phyloP scores from a whole-genome alignment of 2,888 invertebrate species.

The Agrotis exclamationis region DNA sequence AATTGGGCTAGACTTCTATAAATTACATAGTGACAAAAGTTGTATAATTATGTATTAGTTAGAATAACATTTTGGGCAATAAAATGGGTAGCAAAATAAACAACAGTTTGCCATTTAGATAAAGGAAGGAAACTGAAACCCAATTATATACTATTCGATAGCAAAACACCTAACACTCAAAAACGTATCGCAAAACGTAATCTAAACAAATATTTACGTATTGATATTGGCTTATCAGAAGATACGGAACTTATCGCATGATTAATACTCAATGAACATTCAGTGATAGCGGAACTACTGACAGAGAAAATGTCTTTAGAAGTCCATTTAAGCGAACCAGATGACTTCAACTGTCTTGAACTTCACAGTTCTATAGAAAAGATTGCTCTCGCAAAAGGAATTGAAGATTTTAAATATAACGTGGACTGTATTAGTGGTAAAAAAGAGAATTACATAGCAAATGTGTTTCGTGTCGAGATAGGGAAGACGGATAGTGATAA shows the following conservation, averaged over 20 bases:
- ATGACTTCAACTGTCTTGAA: constrained; percentile 83
- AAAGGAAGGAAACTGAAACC: neutral
- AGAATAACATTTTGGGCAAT: neutral
- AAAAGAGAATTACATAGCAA: constrained; percentile 82
- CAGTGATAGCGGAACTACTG: constrained; percentile 37
- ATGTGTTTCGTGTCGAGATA: constrained; percentile 82
- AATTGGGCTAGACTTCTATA: too few species aligned
- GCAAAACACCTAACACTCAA: constrained; percentile 12
- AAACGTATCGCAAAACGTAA: constrained; percentile 34
- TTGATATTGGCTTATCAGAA: constrained; percentile 63
- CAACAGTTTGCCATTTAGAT: neutral
- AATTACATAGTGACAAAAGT: too few species aligned
- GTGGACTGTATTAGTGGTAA: constrained; percentile 82
- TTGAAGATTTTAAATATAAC: constrained; percentile 81
- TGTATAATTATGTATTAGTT: neutral
- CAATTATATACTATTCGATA: constrained; percentile 13
- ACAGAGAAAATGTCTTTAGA: constrained; percentile 83
- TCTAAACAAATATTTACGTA: constrained; percentile 50
- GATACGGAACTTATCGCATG: constrained; percentile 63
- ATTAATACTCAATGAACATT: constrained; percentile 58
- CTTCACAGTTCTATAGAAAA: constrained; percentile 80
- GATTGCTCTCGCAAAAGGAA: constrained; percentile 73
- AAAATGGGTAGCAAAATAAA: neutral
- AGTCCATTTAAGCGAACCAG: constrained; percentile 87
- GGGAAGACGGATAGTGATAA: constrained; percentile 71